These are phyloP conservation scores for Pseudolaguvia tuberculata DNA, from an alignment of 2,113 vertebrate species.

Conservation along the genomic window DNA sequence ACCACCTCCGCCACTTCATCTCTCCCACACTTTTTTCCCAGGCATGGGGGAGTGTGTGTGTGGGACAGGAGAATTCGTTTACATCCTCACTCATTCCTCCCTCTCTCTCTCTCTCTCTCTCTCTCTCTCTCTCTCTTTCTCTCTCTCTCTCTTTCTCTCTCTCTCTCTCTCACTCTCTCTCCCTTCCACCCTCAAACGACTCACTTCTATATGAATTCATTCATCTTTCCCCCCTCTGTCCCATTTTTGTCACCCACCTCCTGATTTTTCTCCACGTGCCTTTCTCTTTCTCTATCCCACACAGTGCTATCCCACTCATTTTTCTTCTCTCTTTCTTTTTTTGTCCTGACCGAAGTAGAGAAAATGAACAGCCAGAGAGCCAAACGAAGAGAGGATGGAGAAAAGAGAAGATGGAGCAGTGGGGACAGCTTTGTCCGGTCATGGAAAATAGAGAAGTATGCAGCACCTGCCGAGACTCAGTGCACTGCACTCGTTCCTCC, in stretches of 20 bases:
- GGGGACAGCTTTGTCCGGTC: constrained; percentile 32
- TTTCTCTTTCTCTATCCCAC: constrained; percentile 36
- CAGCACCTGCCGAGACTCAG: constrained; percentile 51
- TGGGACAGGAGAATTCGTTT: constrained; percentile 39
- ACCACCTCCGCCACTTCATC: constrained; percentile 45
- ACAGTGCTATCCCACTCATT: constrained; percentile 44
- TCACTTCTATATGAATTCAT: constrained; percentile 40
- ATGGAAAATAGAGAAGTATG: constrained; percentile 27
- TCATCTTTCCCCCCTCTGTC: constrained; percentile 38
- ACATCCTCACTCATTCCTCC: constrained; percentile 26
- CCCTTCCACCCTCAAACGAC: constrained; percentile 26
- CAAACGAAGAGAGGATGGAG: constrained; percentile 26
- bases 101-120: constrained; percentile 30
- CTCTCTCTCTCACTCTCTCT: constrained; percentile 14
- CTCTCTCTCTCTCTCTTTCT: constrained; percentile 26
- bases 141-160: too few species aligned
- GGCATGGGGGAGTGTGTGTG: constrained; percentile 46
- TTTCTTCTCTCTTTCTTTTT: constrained; percentile 34
- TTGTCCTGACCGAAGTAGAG: constrained; percentile 47
- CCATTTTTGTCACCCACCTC: constrained; percentile 26
- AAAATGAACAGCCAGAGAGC: constrained; percentile 46
- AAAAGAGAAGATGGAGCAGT: constrained; percentile 32
- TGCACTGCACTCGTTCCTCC: constrained; percentile 35
- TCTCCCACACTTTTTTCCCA: constrained; percentile 42
- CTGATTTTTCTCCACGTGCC: constrained; percentile 27